These are phyloP conservation scores for Parazoanthus darwini DNA, from an alignment of 92 coral and sea anemone species.

Conservation along the genomic window DNA sequence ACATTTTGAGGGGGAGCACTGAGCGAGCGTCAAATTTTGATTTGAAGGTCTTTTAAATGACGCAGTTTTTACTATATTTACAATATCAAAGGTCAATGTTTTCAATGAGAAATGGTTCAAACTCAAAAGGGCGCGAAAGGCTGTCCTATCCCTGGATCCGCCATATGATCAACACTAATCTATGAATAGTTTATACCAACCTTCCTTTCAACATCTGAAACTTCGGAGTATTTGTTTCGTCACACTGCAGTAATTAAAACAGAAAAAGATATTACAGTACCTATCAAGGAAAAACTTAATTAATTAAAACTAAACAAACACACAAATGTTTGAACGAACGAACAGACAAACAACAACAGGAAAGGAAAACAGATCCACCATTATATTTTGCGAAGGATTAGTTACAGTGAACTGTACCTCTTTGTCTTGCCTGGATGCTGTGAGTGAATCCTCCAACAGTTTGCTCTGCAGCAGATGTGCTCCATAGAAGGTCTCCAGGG, in stretches of 20 bases:
- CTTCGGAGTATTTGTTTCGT: neutral
- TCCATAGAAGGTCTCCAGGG: constrained; percentile 21
- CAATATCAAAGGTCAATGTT: no score
- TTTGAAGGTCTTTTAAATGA: no score
- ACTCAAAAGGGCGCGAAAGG: no score
- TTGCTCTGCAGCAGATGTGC: constrained; percentile 59
- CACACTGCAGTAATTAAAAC: neutral
- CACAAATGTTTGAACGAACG: no score
- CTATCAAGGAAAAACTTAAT: neutral
- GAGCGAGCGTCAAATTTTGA: no score
- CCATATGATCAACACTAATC: neutral
- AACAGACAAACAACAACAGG: neutral
- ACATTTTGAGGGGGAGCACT: no score
- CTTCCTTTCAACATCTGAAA: constrained; percentile 5
- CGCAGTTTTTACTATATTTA: no score
- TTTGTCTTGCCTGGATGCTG: neutral
- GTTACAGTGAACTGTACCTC: constrained; percentile 28
- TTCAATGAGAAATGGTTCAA: no score
- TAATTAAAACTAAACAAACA: neutral
- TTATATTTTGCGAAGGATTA: neutral
- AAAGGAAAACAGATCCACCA: no score
- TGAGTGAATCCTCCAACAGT: constrained; percentile 36
- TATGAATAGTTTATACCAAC: neutral
- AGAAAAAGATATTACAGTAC: neutral
- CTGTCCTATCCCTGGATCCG: neutral